phyloP scores from a whole-genome alignment of 2,888 invertebrate genomes.

The Drosophila meridionalis region DNA sequence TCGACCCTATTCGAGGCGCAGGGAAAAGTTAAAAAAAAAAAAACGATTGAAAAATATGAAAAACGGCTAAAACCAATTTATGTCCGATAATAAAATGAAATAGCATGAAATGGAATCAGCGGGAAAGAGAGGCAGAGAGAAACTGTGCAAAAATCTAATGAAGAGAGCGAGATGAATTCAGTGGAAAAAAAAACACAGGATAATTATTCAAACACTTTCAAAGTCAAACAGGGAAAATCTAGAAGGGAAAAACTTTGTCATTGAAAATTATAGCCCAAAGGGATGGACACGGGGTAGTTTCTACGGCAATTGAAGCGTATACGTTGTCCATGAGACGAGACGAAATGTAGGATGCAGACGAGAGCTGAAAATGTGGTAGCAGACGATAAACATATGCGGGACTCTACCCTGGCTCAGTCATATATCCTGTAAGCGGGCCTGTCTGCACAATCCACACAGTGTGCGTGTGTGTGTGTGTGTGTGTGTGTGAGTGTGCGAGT shows the following conservation, averaged over 20 bases:
- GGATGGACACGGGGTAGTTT: constrained; percentile 59
- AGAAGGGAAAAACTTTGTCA: constrained; percentile 62
- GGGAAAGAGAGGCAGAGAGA: constrained; percentile 12
- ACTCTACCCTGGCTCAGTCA: constrained; percentile 29
- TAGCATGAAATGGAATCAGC: constrained; percentile 18
- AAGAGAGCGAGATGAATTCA: constrained; percentile 15
- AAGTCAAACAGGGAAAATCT: constrained; percentile 53
- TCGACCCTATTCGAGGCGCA: constrained; percentile 10
- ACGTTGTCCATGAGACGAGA: constrained; percentile 30
- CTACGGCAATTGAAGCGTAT: constrained; percentile 41
- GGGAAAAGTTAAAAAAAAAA: constrained; percentile 11
- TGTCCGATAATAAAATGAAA: constrained; percentile 26
- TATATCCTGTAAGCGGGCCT: constrained; percentile 65
- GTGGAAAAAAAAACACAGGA: constrained; percentile 49
- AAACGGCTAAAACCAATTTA: constrained; percentile 38
- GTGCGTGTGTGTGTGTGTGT: constrained; percentile 14
- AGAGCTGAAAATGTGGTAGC: constrained; percentile 46
- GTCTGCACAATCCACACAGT: constrained; percentile 31
- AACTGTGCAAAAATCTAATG: constrained; percentile 10
- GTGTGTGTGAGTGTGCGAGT: constrained; percentile 25
- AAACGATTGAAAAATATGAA: constrained; percentile 24
- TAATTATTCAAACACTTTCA: constrained; percentile 77
- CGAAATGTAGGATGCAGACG: constrained; percentile 19
- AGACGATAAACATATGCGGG: constrained; percentile 73
- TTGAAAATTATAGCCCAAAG: constrained; percentile 40